Percentiles rank a stretch among this genome's conserved stretches.
These are phyloP conservation scores for Pandemis cinnamomeana DNA, from an alignment of 2,888 invertebrate genomes.

Conservation along the genomic window DNA sequence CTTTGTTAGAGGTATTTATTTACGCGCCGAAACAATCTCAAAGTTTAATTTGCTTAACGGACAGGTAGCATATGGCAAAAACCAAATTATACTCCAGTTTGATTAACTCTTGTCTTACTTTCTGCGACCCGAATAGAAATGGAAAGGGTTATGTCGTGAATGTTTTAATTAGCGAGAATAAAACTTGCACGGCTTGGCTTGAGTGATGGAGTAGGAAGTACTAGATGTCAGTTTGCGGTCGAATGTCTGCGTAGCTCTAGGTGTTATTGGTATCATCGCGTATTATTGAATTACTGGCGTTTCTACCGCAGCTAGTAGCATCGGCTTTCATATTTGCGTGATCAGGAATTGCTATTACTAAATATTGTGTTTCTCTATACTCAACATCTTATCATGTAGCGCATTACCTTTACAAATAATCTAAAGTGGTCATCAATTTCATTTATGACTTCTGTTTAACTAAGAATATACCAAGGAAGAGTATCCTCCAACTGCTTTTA, in stretches of 20 bases:
- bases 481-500: neutral
- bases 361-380: conserved; percentile 24
- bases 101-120: conserved; percentile 31
- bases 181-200: neutral
- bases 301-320: conserved; percentile 28
- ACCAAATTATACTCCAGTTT: conserved; percentile 35
- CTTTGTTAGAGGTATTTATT: neutral
- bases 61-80: conserved; percentile 35
- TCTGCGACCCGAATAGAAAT: conserved; percentile 38
- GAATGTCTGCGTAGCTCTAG: conserved; percentile 14
- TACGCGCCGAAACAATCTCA: neutral
- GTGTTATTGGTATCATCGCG: conserved; percentile 33
- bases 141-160: conserved; percentile 36
- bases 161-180: conserved; percentile 35
- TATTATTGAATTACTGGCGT: conserved; percentile 31
- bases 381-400: neutral
- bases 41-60: conserved; percentile 32
- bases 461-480: neutral
- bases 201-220: conserved; percentile 25
- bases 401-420: neutral
- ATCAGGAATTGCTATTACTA: neutral
- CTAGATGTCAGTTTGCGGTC: conserved; percentile 24
- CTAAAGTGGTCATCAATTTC: neutral
- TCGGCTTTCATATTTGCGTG: conserved; percentile 32
- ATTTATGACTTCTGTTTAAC: neutral